Evolutionary conservation across 1,140 invertebrate genomes (phyloP), one percentile per base, ranked within the genome.

Genomic region (Scylla paramamosain): DNA sequence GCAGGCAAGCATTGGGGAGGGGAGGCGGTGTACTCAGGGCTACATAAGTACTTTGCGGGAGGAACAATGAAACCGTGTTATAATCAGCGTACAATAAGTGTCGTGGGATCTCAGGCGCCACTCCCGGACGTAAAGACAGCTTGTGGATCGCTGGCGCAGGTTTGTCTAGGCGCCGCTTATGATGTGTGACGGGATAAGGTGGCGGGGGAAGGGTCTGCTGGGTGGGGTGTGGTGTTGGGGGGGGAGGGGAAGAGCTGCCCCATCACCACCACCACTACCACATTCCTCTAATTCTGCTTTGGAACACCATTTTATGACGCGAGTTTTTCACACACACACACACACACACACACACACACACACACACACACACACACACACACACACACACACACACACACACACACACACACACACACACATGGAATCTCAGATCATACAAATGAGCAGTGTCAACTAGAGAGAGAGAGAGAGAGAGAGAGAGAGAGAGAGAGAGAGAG

Each of bases 271-370:
- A 59, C 52, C 16, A 59, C 52, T 59, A 59, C 67, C 67, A 77
- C 67, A 77, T 77, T 77, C 67, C 67, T 20, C n/a, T 77, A 77
- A 77, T 77, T n/a, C 16, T 77, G 67, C 67, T 77, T 77, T 77
- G 20, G 67, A 25, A 77, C 67, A n/a, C 67, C 67, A 77, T 20
- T 77, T 77, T 77, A 77, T 77, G 67, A 77, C 25, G 67, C 67
- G 67, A 77, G 67, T 77, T 77, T 77, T 77, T 77, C 67, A 77
- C n/a, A 77, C n/a, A 77, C n/a, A 77, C 6, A 77, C n/a, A 77
- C n/a, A 77, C n/a, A 77, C n/a, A 77, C n/a, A 77, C n/a, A 77
- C n/a, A 77, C 6, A 77, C n/a, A 77, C n/a, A 77, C n/a, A 77
- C n/a, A 77, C n/a, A 77, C n/a, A n/a, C n/a, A 59, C 20, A 59